Conservation (phyloP, 2,113 vertebrate species). For the Cichladusa arquata region DNA sequence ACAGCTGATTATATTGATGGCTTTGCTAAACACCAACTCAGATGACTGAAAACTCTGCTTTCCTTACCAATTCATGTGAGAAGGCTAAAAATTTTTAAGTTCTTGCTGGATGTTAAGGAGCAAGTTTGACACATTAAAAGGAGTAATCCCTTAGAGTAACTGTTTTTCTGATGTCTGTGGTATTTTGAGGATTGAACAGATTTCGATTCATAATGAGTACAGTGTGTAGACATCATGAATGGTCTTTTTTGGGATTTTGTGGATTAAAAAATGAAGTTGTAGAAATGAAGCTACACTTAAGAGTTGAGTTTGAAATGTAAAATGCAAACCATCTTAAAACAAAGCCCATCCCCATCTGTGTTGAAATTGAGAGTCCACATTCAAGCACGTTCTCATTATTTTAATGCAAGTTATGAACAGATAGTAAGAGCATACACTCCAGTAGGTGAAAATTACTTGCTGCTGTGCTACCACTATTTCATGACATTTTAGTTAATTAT, state of each 20-base stretch:
- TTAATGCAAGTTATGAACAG: background rate
- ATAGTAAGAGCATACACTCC: background rate
- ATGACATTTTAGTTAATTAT: constrained; percentile 44
- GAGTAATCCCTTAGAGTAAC: background rate
- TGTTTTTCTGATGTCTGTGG: background rate
- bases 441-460: constrained; percentile 34
- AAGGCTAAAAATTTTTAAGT: background rate
- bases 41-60: background rate
- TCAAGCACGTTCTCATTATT: background rate
- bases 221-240: background rate
- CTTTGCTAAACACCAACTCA: background rate
- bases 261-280: background rate
- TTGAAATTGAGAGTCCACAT: background rate
- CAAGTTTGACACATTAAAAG: background rate
- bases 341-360: background rate
- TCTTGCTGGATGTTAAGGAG: background rate
- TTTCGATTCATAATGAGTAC: fast-evolving
- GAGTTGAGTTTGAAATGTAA: background rate
- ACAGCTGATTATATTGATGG: background rate
- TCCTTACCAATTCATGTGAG: background rate
- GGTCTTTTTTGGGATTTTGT: background rate
- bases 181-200: background rate
- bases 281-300: background rate
- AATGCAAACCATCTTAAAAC: background rate
- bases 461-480: background rate